Base-by-base conservation (phyloP, 1,140 invertebrate species). In the Spodoptera litura region DNA sequence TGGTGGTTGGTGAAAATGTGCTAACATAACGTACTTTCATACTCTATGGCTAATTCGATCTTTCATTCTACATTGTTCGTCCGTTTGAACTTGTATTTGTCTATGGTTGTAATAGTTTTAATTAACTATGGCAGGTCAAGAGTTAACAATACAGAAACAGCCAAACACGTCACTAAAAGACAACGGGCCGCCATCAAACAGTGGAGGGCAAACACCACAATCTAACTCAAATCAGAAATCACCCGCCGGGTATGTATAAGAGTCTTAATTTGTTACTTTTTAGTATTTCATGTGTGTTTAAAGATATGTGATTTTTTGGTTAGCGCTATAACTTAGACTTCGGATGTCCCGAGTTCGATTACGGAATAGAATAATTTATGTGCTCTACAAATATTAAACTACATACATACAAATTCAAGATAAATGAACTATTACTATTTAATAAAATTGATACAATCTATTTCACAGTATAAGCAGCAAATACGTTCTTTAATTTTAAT, bases 111-210 rank as follows among this genome's bases (percentile, higher is more conserved):
- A 35, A 38, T 66, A 25, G 31, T 76, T 58, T 44, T 44, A 31
- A 68, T 52, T 20, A 49, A 84, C 61, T 25, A 56, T 74, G 27
- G 66, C 78, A 95, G 94, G 98, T 61, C 98, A 99, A 96, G 98
- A 99, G 95, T 94, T 99, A 81, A 99, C 98, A 72, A 99, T 99
- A 94, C 98, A 99, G 91, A 99, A 99, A 94, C 98, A 99, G 94
- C 97, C 98, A 15, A 99, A 99, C 92, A 98, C 97, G 35, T 97
- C 97, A 89, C 94, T 98, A n/a, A 97, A 97, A 90, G 97, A 97
- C 90, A 95, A 95, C 79, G 95, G 92, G 75, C 94, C 95, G 76
- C 91, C 91, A 2, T 93, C 92, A 5, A 93, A 93, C 72, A 93
- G 85, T 80, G 91, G 92, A 3, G 92, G 91, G 10, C 93, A 93